phyloP scores from a whole-genome alignment of 2,888 invertebrate genomes.

The Schizaphis graminum region DNA sequence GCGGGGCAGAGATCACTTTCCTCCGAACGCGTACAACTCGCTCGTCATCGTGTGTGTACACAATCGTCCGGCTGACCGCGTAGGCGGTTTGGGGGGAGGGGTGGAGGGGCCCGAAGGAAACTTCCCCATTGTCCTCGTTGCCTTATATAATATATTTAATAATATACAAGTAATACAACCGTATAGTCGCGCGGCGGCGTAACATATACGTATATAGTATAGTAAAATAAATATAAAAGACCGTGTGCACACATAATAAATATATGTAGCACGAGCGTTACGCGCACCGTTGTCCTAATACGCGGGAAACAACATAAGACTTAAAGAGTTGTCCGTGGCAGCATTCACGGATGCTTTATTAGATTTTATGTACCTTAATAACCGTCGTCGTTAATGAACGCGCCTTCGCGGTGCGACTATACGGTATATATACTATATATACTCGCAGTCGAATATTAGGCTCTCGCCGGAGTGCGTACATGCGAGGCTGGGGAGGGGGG shows the following conservation, averaged over 20 bases:
- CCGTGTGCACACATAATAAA: not conserved
- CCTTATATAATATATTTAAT: not conserved
- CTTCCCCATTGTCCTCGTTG: not conserved
- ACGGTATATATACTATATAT: no score
- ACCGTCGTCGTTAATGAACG: not conserved
- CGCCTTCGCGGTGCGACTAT: not conserved
- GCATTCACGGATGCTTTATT: not conserved
- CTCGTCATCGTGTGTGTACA: not conserved
- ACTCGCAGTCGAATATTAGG: not conserved
- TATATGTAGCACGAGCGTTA: not conserved
- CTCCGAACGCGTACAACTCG: not conserved
- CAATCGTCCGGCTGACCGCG: not conserved
- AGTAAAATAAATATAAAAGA: not conserved
- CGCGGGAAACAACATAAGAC: not conserved
- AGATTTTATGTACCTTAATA: conserved; percentile 6
- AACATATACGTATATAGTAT: no score
- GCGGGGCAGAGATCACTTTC: conserved; percentile 25
- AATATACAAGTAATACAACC: not conserved
- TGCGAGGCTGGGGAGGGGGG: not conserved
- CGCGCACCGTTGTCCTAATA: not conserved
- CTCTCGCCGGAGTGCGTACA: not conserved
- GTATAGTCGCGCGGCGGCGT: not conserved
- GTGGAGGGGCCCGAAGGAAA: not conserved
- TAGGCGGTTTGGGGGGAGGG: not conserved
- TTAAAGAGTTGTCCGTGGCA: not conserved